Conservation (phyloP, 1,140 invertebrate genomes). For the Tenebrio molitor region DNA sequence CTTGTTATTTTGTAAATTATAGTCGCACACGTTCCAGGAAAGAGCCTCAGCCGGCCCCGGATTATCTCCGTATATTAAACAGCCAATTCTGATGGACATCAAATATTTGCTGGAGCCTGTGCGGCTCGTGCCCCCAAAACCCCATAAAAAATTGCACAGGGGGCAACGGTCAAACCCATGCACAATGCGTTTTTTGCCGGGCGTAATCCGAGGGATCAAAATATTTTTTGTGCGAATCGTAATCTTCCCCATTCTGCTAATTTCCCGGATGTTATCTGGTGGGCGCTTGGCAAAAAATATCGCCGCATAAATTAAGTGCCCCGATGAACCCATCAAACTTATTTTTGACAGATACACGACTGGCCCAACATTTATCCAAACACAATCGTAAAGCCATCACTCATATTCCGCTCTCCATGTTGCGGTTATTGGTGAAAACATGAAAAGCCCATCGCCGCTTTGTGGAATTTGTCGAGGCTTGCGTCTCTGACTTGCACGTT, state of each 20-base stretch:
- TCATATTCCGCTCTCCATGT: conserved; percentile 33
- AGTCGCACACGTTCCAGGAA: not conserved
- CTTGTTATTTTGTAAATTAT: conserved; percentile 2
- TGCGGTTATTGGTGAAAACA: conserved; percentile 14
- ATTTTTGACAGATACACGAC: conserved; percentile 33
- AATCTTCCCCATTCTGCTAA: conserved; percentile 42
- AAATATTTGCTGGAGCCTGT: conserved; percentile 21
- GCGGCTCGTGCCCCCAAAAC: conserved; percentile 11
- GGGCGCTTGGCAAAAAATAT: not conserved
- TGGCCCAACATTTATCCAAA: conserved; percentile 34
- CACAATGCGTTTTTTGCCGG: conserved; percentile 35
- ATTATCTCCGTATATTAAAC: conserved; percentile 23
- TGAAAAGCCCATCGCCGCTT: conserved; percentile 30
- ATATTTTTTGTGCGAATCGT: conserved; percentile 37
- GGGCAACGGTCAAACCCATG: conserved; percentile 44
- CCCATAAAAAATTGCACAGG: not conserved
- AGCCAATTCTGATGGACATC: conserved; percentile 20
- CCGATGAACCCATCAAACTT: conserved; percentile 25
- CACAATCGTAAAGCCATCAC: conserved; percentile 40
- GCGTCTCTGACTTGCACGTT: conserved; percentile 10
- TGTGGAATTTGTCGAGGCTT: conserved; percentile 26
- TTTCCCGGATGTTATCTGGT: conserved; percentile 43
- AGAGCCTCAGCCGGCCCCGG: conserved; percentile 16
- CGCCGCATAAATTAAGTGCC: not conserved
- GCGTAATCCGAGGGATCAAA: conserved; percentile 39